phyloP scores from a whole-genome alignment of 2,113 vertebrate species.

The Myiopsitta monachus region DNA sequence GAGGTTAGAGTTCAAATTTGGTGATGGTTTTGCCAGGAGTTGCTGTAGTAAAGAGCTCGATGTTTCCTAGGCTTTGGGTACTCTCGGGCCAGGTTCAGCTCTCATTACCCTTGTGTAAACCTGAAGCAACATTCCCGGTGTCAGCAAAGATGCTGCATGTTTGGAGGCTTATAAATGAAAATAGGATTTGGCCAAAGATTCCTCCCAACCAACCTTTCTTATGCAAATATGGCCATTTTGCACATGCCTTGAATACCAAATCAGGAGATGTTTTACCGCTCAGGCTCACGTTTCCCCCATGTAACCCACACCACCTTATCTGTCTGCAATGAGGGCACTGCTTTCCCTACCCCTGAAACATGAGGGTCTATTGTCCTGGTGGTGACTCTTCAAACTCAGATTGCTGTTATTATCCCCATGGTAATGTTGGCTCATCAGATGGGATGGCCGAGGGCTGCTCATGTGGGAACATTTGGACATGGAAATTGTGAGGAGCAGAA shows the following conservation, averaged over 20 bases:
- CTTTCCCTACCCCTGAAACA: background rate
- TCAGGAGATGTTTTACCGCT: background rate
- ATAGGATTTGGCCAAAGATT: background rate
- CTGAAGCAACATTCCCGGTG: rapidly evolving
- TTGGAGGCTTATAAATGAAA: background rate
- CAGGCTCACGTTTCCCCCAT: background rate
- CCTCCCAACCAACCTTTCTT: background rate
- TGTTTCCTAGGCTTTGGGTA: background rate
- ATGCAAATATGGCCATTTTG: background rate
- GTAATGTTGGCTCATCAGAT: background rate
- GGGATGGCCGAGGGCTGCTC: background rate
- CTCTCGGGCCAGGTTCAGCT: background rate
- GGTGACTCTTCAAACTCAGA: background rate
- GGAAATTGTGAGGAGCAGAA: background rate
- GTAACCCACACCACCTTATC: background rate
- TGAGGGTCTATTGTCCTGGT: rapidly evolving
- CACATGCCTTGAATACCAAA: background rate
- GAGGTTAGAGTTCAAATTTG: background rate
- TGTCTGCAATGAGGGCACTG: rapidly evolving
- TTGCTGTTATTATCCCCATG: background rate
- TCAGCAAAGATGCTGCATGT: background rate
- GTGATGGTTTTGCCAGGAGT: background rate
- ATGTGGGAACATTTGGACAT: background rate
- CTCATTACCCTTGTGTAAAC: background rate
- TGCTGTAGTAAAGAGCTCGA: background rate